Evolutionary conservation across 2,113 vertebrate species (phyloP), one percentile per base, ranked within the genome.

Genomic region (Myxocyprinus asiaticus): DNA sequence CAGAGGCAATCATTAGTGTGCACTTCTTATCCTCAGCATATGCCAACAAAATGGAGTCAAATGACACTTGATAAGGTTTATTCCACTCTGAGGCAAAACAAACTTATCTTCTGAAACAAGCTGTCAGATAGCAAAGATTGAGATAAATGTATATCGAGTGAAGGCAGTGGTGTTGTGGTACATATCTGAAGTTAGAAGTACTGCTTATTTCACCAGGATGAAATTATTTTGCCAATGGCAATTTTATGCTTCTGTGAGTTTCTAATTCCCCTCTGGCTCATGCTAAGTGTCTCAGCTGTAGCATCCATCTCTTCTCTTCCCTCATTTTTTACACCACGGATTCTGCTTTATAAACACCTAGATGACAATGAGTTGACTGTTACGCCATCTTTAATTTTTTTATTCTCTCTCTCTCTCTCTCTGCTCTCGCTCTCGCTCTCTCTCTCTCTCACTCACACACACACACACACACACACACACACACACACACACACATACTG

Each of bases 331-430:
- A 33, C 48, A 15, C 59, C n/a, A n/a, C 68, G 64, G 43, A 33
- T 47, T 5, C 14, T 72, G n/a, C 56, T 62, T 47, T 33, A 17
- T 71, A 42, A 61, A 74, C 22, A 67, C 59, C 50, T 75, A 59
- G 15, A 7, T 70, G 68, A 64, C 88, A 86, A 22, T 74, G 71
- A 48, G 9, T 33, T 33, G 22, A 33, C 22, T 56, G 7, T 77
- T 83, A 80, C 81, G 87, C 33, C 78, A 89, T 82, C 85, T 84
- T 79, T 87, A 85, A 87, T 85, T 88, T 85, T 82, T 84, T 88
- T 88, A 82, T 80, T 81, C 88, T 85, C 88, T 87, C 77, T 88
- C 88, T 77, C 62, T 73, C n/a, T n/a, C n/a, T n/a, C n/a, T n/a
- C n/a, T n/a, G n/a, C 22, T 33, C 22, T 33, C 22, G 1, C 22